Conservation (phyloP, 2,888 invertebrate genomes). For the Ophraella communa region DNA sequence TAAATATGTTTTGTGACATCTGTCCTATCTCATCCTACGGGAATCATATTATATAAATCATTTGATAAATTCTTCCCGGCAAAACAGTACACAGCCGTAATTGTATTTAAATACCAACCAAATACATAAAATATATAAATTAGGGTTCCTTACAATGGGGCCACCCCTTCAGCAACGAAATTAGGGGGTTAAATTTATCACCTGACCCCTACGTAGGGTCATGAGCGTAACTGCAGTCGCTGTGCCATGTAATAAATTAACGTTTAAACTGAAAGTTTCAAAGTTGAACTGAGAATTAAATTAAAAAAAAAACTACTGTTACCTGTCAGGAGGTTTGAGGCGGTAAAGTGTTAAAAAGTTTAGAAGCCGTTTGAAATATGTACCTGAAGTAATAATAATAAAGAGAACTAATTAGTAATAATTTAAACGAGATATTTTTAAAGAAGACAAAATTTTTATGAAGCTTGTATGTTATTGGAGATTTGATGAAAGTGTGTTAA, state of each 20-base stretch:
- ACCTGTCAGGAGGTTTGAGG: neutral
- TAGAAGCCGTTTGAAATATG: too few relatives aligned
- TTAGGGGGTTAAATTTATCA: slow-evolving; percentile 50
- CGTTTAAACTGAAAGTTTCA: neutral
- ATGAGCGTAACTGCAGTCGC: slow-evolving; percentile 7
- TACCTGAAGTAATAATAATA: too few relatives aligned
- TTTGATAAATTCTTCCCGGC: slow-evolving; percentile 26
- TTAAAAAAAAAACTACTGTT: neutral
- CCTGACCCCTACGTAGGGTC: slow-evolving; percentile 44
- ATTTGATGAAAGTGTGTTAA: too few relatives aligned
- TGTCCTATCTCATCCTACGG: slow-evolving; percentile 27
- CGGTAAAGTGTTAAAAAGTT: too few relatives aligned
- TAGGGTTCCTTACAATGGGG: slow-evolving; percentile 47
- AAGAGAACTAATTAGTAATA: too few relatives aligned
- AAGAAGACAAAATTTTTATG: too few relatives aligned
- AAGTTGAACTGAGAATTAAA: neutral
- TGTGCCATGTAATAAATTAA: neutral
- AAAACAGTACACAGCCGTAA: slow-evolving; percentile 36
- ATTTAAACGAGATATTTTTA: too few relatives aligned
- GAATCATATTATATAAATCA: slow-evolving; percentile 29
- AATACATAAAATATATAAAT: slow-evolving; percentile 49
- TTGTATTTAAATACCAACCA: slow-evolving; percentile 48
- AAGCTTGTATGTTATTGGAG: too few relatives aligned
- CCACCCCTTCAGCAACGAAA: slow-evolving; percentile 43
- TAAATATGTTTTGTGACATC: slow-evolving; percentile 32